Evolutionary conservation across 2,797 vertebrate species (phyloP).

Genomic region (Coendou prehensilis): DNA sequence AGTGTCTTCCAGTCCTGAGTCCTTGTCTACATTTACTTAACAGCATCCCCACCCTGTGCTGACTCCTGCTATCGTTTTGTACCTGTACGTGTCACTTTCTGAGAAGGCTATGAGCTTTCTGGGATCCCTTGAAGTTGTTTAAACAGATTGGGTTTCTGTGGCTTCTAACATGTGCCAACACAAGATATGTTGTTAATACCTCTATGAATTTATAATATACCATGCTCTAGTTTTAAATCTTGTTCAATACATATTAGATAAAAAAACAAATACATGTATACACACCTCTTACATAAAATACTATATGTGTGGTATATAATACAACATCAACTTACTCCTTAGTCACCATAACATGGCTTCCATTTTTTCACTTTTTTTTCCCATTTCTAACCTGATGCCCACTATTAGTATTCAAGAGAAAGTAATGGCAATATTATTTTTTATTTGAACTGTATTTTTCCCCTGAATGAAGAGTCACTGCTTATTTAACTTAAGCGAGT

Average conservation of each 20-base stretch:
- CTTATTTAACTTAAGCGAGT: slow-evolving; percentile 18
- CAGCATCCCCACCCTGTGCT: not conserved
- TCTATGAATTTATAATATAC: not conserved
- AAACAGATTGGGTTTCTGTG: not conserved
- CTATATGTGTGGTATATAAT: not conserved
- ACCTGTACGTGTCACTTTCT: not conserved
- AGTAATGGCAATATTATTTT: slow-evolving; percentile 74
- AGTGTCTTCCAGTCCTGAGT: not conserved
- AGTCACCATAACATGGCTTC: not conserved
- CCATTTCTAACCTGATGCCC: slow-evolving; percentile 61
- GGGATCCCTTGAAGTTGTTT: not conserved
- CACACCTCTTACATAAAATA: not conserved
- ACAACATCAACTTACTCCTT: not conserved
- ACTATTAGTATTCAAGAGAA: slow-evolving; percentile 76
- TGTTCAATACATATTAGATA: not conserved
- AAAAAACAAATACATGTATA: not conserved
- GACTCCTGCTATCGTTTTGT: not conserved
- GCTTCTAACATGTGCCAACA: not conserved
- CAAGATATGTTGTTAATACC: not conserved
- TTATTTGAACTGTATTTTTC: not conserved
- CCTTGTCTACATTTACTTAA: not conserved
- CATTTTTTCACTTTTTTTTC: not conserved
- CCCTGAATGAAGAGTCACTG: not conserved
- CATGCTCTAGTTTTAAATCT: not conserved
- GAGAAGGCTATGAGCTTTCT: not conserved